phyloP scores from a whole-genome alignment of 2,797 vertebrate species.

The Eidolon dupreanum region DNA sequence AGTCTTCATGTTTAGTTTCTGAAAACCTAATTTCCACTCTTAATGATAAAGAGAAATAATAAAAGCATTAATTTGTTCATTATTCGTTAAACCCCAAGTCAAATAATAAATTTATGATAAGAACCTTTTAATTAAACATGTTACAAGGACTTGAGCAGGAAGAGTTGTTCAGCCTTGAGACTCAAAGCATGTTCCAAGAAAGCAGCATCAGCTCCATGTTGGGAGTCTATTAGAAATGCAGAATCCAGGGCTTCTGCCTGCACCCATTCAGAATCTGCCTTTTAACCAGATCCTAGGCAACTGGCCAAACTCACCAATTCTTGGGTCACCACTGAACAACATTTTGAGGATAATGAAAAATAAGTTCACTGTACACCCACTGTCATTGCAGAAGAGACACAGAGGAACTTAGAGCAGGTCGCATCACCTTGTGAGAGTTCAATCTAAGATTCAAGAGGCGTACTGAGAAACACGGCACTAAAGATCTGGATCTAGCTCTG shows the following conservation, averaged over 20 bases:
- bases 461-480: background rate
- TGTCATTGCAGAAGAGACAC: background rate
- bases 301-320: background rate
- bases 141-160: background rate
- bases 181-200: background rate
- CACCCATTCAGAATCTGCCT: background rate
- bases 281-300: background rate
- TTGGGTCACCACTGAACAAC: background rate
- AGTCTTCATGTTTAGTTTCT: background rate
- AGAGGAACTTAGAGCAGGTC: background rate
- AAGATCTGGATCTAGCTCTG: background rate
- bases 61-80: background rate
- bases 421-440: background rate
- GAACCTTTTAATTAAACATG: background rate
- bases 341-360: background rate
- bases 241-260: background rate
- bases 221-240: background rate
- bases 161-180: background rate
- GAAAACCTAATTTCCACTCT: slow-evolving; percentile 30
- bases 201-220: background rate
- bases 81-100: background rate
- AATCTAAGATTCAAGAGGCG: background rate
- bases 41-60: background rate
- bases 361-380: background rate
- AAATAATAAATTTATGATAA: background rate